phyloP scores from a whole-genome alignment of 2,113 vertebrate species.

The Ophiodon elongatus region DNA sequence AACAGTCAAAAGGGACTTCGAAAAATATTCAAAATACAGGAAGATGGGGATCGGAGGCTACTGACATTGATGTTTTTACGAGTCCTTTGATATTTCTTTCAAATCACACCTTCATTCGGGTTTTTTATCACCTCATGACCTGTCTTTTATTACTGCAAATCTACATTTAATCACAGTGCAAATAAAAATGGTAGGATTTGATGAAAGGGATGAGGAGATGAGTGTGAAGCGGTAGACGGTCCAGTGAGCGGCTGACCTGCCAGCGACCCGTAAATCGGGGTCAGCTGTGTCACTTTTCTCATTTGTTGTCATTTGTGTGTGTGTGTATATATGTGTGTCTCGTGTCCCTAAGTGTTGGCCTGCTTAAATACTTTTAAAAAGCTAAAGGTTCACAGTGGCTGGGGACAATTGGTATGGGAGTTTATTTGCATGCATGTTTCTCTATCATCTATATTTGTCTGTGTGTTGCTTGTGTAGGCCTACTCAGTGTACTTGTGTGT shows the following conservation, averaged over 20 bases:
- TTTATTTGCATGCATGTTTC: not conserved
- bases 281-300: conserved; percentile 87
- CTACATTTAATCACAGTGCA: conserved; percentile 60
- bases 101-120: conserved; percentile 42
- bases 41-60: not conserved
- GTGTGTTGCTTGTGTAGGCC: conserved; percentile 42
- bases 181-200: conserved; percentile 45
- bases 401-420: conserved; percentile 29
- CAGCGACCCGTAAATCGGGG: conserved; percentile 88
- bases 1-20: no score
- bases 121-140: conserved; percentile 49
- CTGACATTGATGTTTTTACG: conserved; percentile 42
- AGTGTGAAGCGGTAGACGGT: conserved; percentile 51
- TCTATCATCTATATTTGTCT: not conserved
- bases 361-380: conserved; percentile 22
- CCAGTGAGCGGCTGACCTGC: conserved; percentile 87
- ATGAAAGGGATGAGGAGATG: conserved; percentile 23
- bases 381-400: not conserved
- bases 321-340: conserved; percentile 71
- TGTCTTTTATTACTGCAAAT: conserved; percentile 51
- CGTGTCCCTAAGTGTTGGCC: not conserved
- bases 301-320: conserved; percentile 87
- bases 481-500: not conserved
- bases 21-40: conserved; percentile 6
- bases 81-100: conserved; percentile 46